These are phyloP conservation scores for Toxotes lorentzi DNA, from an alignment of 2,797 vertebrate species.

Conservation along the genomic window DNA sequence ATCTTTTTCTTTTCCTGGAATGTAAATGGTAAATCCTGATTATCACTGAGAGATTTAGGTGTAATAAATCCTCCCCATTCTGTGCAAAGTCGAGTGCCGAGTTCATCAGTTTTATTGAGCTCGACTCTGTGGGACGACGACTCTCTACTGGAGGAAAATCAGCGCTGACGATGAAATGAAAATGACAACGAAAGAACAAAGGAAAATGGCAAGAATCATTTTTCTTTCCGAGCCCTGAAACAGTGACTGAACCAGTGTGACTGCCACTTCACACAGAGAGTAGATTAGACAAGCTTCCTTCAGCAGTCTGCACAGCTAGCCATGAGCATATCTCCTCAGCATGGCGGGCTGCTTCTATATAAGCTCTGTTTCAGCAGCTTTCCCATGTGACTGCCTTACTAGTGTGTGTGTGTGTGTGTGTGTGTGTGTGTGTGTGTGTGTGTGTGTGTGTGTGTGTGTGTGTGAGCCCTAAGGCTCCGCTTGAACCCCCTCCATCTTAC, in stretches of 20 bases:
- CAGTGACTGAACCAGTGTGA: conserved; percentile 26
- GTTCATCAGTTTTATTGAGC: conserved; percentile 45
- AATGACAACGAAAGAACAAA: conserved; percentile 43
- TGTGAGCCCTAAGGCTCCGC: conserved; percentile 13
- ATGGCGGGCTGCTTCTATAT: conserved; percentile 45
- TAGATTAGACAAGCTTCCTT: conserved; percentile 57
- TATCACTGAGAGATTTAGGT: conserved; percentile 31
- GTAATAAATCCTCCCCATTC: conserved; percentile 36
- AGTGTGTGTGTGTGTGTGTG: conserved; percentile 32
- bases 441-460: conserved; percentile 30
- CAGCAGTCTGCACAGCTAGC: conserved; percentile 31
- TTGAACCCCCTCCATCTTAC: conserved; percentile 15
- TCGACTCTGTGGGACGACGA: conserved; percentile 7
- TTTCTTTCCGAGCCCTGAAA: conserved; percentile 1
- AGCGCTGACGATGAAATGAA: conserved; percentile 14
- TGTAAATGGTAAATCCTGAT: conserved; percentile 17
- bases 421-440: conserved; percentile 30
- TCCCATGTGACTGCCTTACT: conserved; percentile 33
- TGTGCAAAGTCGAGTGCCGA: conserved; percentile 1
- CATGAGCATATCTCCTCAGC: conserved; percentile 33
- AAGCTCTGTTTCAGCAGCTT: conserved; percentile 38
- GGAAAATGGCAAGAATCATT: conserved; percentile 12
- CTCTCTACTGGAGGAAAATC: background rate
- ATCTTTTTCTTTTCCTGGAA: background rate
- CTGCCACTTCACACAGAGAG: conserved; percentile 39